Percentiles rank a stretch among this genome's conserved stretches.
Conservation (phyloP, 1,140 invertebrate species). For the Batillaria attramentaria region DNA sequence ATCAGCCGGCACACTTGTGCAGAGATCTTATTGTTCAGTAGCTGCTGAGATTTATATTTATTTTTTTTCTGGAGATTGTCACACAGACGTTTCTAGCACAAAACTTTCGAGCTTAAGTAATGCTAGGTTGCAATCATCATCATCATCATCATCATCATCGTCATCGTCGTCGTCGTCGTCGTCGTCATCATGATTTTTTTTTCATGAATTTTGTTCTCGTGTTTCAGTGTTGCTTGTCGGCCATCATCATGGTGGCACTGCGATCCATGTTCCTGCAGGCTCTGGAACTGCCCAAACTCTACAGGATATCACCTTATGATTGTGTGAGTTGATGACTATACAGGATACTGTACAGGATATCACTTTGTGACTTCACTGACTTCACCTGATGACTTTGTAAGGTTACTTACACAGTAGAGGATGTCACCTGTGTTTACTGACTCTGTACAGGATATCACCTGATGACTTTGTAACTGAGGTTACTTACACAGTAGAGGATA, state of each 20-base stretch:
- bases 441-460: too few species aligned
- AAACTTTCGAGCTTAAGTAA: too few species aligned
- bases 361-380: background rate
- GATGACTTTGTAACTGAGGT: too few species aligned
- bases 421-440: too few species aligned
- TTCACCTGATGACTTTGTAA: too few species aligned
- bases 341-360: background rate
- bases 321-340: constrained; percentile 58
- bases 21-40: too few species aligned
- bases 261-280: constrained; percentile 73
- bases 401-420: too few species aligned
- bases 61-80: too few species aligned
- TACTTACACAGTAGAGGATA: too few species aligned
- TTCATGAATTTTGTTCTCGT: background rate
- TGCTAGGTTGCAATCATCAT: background rate
- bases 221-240: constrained; percentile 68
- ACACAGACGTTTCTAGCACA: too few species aligned
- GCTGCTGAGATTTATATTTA: too few species aligned
- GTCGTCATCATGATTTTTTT: background rate
- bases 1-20: too few species aligned
- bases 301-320: constrained; percentile 71
- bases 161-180: background rate
- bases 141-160: constrained; percentile 8
- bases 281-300: constrained; percentile 68
- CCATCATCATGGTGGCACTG: constrained; percentile 74